Conservation (phyloP, 2,113 vertebrate species). For the Notiomystis cincta region DNA sequence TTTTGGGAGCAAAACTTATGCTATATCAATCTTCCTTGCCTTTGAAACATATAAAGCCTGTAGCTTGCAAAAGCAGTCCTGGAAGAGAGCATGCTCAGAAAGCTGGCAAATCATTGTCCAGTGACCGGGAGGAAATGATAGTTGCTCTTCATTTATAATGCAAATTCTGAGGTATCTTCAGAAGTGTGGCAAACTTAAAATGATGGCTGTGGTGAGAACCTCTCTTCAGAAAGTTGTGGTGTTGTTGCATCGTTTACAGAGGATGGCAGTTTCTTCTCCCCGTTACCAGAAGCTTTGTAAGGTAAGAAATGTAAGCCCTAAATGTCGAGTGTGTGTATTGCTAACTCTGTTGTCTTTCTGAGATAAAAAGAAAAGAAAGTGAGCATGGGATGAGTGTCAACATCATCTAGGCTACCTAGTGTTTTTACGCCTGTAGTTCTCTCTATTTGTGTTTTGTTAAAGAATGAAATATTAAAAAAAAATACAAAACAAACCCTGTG, state of each 20-base stretch:
- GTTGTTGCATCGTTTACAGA: slow-evolving; percentile 97
- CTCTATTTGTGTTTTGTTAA: background rate
- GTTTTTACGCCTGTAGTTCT: background rate
- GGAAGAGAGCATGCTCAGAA: slow-evolving; percentile 83
- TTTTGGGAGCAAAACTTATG: slow-evolving; percentile 71
- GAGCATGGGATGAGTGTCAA: background rate
- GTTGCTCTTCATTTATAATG: slow-evolving; percentile 91
- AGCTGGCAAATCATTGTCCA: slow-evolving; percentile 82
- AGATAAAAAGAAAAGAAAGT: background rate
- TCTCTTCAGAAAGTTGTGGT: slow-evolving; percentile 99
- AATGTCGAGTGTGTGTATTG: background rate
- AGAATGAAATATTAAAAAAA: background rate
- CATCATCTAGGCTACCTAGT: background rate
- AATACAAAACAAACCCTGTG: background rate
- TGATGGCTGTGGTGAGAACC: slow-evolving; percentile 99
- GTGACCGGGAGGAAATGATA: slow-evolving; percentile 84
- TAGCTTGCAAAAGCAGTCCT: slow-evolving; percentile 68
- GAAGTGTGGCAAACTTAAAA: slow-evolving; percentile 96
- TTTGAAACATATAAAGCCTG: slow-evolving; percentile 59
- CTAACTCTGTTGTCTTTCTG: background rate
- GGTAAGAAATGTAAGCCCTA: slow-evolving; percentile 70
- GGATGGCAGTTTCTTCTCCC: slow-evolving; percentile 98
- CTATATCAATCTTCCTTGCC: slow-evolving; percentile 61
- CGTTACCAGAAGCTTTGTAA: slow-evolving; percentile 99
- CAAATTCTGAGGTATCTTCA: slow-evolving; percentile 91